Percentiles rank a stretch among this genome's conserved stretches.
These are phyloP conservation scores for Drosophila murphyi DNA, from an alignment of 1,140 invertebrate species.

Conservation along the genomic window DNA sequence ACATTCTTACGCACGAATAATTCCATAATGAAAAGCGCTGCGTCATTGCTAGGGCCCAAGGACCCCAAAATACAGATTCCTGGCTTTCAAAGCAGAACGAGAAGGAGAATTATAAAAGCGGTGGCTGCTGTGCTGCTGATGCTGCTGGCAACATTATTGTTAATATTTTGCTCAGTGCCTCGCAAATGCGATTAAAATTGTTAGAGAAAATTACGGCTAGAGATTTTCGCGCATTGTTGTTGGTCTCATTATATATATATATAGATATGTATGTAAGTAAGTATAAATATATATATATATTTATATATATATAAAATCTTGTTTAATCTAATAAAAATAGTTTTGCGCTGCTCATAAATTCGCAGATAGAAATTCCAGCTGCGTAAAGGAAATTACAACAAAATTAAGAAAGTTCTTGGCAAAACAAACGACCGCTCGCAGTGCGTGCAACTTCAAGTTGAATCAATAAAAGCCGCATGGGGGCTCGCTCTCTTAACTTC, in stretches of 20 bases:
- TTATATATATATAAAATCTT: conserved; percentile 34
- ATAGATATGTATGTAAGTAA: neutral
- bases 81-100: neutral
- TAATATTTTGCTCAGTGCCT: conserved; percentile 66
- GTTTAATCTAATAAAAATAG: conserved; percentile 83
- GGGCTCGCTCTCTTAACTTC: conserved; percentile 19
- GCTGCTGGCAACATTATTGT: conserved; percentile 61
- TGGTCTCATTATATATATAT: neutral
- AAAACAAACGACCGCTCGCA: conserved; percentile 41
- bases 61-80: conserved; percentile 24
- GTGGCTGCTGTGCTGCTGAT: conserved; percentile 5
- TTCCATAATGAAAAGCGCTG: conserved; percentile 74
- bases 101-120: neutral
- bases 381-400: conserved; percentile 79
- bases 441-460: conserved; percentile 77
- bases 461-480: conserved; percentile 78
- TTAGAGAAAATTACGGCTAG: conserved; percentile 72
- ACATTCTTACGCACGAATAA: conserved; percentile 81
- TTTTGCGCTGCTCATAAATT: conserved; percentile 78
- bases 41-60: conserved; percentile 23
- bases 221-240: conserved; percentile 52
- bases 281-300: conserved; percentile 5
- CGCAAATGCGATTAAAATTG: conserved; percentile 81
- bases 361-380: conserved; percentile 80
- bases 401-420: conserved; percentile 75